Conservation (phyloP, 2,113 vertebrate species). For the Pseudopodoces humilis region DNA sequence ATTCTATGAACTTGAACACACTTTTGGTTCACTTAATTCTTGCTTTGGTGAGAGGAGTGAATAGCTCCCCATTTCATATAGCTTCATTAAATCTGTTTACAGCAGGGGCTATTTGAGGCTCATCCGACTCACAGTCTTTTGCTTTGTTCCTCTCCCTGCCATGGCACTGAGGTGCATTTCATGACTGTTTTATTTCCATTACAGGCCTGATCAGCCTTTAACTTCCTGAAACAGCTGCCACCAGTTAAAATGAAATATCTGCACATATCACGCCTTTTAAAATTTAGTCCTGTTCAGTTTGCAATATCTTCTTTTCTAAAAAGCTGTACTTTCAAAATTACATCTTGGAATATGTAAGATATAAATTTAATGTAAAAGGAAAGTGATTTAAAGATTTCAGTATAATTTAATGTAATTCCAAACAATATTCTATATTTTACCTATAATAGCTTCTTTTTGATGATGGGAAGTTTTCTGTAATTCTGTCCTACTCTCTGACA, state of each 20-base stretch:
- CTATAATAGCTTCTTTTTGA: conserved; percentile 8
- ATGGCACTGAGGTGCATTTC: not conserved
- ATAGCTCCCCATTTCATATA: not conserved
- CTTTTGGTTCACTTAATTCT: not conserved
- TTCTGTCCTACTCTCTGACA: not conserved
- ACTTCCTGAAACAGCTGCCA: not conserved
- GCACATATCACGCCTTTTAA: not conserved
- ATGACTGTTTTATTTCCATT: not conserved
- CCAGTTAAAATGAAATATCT: conserved; percentile 27
- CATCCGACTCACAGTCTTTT: not conserved
- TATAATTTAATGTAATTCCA: conserved; percentile 22
- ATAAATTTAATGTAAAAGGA: not conserved
- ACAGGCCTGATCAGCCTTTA: not conserved
- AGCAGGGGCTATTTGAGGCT: not conserved
- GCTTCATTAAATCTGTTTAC: not conserved
- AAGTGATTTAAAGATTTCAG: conserved; percentile 31
- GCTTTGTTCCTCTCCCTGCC: not conserved
- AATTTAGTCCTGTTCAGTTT: not conserved
- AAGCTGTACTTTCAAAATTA: not conserved
- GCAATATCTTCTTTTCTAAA: not conserved
- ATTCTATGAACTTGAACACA: not conserved
- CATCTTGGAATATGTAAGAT: not conserved
- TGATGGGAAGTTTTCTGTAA: conserved; percentile 16
- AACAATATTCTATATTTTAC: conserved; percentile 26
- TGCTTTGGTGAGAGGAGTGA: not conserved